Conservation (phyloP, 2,113 vertebrate species). For the Bufo bufo region DNA sequence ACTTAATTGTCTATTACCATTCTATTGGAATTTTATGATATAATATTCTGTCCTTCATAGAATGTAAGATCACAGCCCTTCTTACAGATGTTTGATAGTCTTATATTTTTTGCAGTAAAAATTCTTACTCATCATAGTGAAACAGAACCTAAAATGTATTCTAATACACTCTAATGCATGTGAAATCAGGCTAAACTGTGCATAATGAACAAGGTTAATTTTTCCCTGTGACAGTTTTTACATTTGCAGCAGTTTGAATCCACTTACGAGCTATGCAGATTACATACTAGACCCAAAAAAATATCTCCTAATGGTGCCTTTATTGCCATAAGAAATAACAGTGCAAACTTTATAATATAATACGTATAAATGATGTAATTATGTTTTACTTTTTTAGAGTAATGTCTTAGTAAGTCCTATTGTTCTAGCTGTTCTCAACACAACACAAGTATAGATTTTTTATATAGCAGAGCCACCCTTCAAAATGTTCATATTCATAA, state of each 20-base stretch:
- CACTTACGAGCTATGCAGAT: background rate
- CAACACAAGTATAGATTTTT: background rate
- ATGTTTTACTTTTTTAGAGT: background rate
- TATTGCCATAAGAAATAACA: background rate
- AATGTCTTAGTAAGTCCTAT: background rate
- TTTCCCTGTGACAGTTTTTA: background rate
- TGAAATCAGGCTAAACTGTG: constrained; percentile 27
- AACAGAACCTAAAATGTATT: background rate
- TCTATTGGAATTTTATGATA: background rate
- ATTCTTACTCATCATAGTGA: constrained; percentile 1
- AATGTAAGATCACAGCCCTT: background rate
- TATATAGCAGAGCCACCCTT: background rate
- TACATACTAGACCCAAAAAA: background rate
- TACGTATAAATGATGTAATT: background rate
- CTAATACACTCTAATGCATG: constrained; percentile 17
- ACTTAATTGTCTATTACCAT: background rate
- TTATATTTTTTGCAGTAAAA: background rate
- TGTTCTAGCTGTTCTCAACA: background rate
- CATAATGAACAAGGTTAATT: constrained; percentile 31
- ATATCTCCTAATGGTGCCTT: background rate
- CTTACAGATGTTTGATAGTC: background rate
- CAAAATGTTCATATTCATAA: background rate
- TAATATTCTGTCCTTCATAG: background rate
- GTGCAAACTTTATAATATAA: background rate
- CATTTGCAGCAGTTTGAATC: constrained; percentile 12